Evolutionary conservation across 2,797 vertebrate genomes (phyloP).

Genomic region (Myiothlypis coronata): DNA sequence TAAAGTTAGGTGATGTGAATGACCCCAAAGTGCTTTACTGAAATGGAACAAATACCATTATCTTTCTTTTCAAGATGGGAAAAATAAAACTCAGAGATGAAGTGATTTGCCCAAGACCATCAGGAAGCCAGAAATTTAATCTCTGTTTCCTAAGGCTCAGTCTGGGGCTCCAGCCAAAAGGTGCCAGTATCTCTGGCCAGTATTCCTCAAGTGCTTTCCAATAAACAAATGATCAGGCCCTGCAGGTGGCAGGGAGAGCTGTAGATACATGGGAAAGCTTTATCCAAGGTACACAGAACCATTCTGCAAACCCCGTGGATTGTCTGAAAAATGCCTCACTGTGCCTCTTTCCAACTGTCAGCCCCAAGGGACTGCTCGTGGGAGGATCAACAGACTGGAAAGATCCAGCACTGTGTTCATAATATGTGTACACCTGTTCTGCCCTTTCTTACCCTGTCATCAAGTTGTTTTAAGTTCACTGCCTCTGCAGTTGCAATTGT

Average conservation of each 20-base stretch:
- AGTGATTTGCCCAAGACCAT: not conserved
- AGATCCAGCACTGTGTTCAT: not conserved
- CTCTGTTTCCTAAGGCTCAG: not conserved
- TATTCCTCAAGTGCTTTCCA: conserved; percentile 7
- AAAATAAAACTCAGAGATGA: conserved; percentile 13
- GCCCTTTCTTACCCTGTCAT: not conserved
- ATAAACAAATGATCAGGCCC: not conserved
- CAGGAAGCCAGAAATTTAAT: not conserved
- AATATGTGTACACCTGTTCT: not conserved
- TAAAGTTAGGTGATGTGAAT: not conserved
- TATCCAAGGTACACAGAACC: not conserved
- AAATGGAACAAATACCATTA: not conserved
- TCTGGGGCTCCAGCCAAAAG: conserved; percentile 18
- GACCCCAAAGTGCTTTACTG: not conserved
- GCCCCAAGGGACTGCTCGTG: not conserved
- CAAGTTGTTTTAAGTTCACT: not conserved
- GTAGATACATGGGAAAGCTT: not conserved
- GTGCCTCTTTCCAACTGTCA: not conserved
- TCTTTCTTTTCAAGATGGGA: conserved; percentile 14
- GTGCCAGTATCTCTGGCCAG: not conserved
- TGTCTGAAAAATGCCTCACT: not conserved
- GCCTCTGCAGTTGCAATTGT: not conserved
- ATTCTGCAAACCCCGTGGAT: not conserved
- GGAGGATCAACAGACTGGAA: not conserved
- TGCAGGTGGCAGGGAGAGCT: not conserved